These are phyloP conservation scores for Orthosia incerta DNA, from an alignment of 2,888 invertebrate genomes.

Conservation along the genomic window DNA sequence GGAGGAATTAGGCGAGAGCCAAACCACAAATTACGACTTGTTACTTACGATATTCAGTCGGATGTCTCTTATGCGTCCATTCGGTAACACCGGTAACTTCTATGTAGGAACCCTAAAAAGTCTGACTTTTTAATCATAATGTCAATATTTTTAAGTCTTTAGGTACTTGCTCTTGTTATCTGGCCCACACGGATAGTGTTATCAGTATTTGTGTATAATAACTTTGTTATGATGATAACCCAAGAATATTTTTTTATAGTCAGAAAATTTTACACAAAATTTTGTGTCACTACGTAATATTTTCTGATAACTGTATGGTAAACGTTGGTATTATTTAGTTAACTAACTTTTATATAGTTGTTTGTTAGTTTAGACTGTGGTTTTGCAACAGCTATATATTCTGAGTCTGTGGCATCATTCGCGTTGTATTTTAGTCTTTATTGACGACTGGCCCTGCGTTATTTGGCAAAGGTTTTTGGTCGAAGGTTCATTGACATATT, in stretches of 20 bases:
- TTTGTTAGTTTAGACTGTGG: not conserved
- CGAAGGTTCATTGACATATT: slow-evolving; percentile 45
- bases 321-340: slow-evolving; percentile 4
- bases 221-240: slow-evolving; percentile 52
- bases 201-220: slow-evolving; percentile 69
- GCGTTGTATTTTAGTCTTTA: slow-evolving; percentile 31
- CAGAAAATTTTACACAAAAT: slow-evolving; percentile 16
- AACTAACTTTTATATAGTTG: slow-evolving; percentile 7
- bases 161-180: slow-evolving; percentile 58
- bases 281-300: slow-evolving; percentile 23
- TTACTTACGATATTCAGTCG: too few species aligned
- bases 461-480: slow-evolving; percentile 45
- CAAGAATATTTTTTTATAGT: slow-evolving; percentile 33
- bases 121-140: slow-evolving; percentile 66
- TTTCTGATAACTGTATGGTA: slow-evolving; percentile 9
- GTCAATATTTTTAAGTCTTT: slow-evolving; percentile 74
- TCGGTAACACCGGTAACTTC: not conserved
- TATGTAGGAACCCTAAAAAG: slow-evolving; percentile 45
- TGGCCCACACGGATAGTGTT: slow-evolving; percentile 69
- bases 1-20: too few species aligned
- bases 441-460: slow-evolving; percentile 32
- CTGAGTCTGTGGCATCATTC: slow-evolving; percentile 4
- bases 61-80: too few species aligned
- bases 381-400: slow-evolving; percentile 21
- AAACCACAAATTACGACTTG: too few species aligned